Evolutionary conservation across 35 echinoderm and acorn worm genomes (phyloP).

Genomic region (Amphiura filiformis): DNA sequence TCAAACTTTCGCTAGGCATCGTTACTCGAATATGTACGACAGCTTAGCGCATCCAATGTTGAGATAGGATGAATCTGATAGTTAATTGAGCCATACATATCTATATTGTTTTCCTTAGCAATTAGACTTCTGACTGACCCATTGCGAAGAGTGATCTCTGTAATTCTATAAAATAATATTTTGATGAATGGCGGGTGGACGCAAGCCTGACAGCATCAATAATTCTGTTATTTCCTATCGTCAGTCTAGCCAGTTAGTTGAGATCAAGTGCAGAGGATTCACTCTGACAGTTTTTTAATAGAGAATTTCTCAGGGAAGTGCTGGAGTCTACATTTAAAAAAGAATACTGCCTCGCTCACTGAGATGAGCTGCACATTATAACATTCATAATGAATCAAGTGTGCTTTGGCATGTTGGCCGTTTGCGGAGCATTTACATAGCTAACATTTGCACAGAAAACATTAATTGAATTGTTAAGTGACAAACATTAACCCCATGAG

Average conservation of each 20-base stretch:
- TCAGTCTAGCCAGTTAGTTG: not conserved
- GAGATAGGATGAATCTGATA: not conserved
- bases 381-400: too few species aligned
- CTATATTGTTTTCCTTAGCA: not conserved
- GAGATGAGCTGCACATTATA: too few species aligned
- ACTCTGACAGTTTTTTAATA: not conserved
- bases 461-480: too few species aligned
- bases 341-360: too few species aligned
- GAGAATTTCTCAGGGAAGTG: not conserved
- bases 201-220: not conserved
- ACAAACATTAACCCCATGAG: too few species aligned
- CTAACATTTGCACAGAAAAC: too few species aligned
- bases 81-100: conserved; percentile 7
- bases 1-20: not conserved
- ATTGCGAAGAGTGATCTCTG: not conserved
- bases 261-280: not conserved
- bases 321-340: too few species aligned
- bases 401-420: too few species aligned
- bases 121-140: not conserved
- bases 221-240: conserved; percentile 9
- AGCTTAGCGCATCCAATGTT: not conserved
- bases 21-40: too few species aligned
- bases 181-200: not conserved
- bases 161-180: conserved; percentile 14
- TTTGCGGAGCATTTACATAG: too few species aligned